Evolutionary conservation across 2,113 vertebrate species (phyloP).

Genomic region (Melanotaenia duboulayi): DNA sequence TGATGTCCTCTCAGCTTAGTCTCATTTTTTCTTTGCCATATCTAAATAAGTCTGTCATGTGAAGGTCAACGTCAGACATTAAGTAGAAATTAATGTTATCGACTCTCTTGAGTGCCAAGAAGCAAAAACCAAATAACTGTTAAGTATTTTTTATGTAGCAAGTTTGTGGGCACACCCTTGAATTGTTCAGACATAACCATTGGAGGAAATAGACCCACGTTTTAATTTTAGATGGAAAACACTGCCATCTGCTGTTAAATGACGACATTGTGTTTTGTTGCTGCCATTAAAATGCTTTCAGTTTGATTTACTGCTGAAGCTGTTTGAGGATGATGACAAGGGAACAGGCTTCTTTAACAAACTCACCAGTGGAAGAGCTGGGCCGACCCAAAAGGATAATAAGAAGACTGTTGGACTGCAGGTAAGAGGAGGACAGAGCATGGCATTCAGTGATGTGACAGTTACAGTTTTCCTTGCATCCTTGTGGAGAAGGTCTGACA

Average conservation of each 20-base stretch:
- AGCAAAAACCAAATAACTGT: slow-evolving; percentile 2
- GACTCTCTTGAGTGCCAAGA: not conserved
- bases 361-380: slow-evolving; percentile 77
- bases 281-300: slow-evolving; percentile 57
- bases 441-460: no score
- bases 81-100: slow-evolving; percentile 10
- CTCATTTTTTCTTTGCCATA: not conserved
- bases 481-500: not conserved
- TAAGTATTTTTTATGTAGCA: slow-evolving; percentile 26
- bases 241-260: slow-evolving; percentile 69
- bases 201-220: slow-evolving; percentile 50
- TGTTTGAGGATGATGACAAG: slow-evolving; percentile 90
- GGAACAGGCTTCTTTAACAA: slow-evolving; percentile 77
- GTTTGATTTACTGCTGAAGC: slow-evolving; percentile 91
- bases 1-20: slow-evolving; percentile 7
- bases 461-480: not conserved
- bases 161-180: slow-evolving; percentile 43
- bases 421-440: slow-evolving; percentile 77
- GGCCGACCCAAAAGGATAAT: slow-evolving; percentile 85
- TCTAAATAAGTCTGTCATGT: not conserved
- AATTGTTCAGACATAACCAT: slow-evolving; percentile 63
- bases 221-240: slow-evolving; percentile 34
- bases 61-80: not conserved
- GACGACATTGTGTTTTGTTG: not conserved
- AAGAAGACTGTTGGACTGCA: slow-evolving; percentile 96